These are phyloP conservation scores for Buphagus erythrorhynchus DNA, from an alignment of 2,797 vertebrate species.

Conservation along the genomic window DNA sequence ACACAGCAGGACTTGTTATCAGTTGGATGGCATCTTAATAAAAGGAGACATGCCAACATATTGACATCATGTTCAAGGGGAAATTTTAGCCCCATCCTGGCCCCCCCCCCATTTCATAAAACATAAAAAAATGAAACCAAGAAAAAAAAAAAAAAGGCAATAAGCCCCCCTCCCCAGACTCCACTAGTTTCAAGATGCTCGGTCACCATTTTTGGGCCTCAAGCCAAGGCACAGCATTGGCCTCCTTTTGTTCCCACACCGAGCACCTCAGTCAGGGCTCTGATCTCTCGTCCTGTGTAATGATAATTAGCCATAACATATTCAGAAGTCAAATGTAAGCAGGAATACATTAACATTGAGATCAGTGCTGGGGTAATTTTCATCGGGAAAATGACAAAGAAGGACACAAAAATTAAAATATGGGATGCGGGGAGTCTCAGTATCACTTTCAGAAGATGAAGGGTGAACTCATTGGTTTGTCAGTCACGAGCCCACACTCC, in stretches of 20 bases:
- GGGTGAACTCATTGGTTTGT: slow-evolving; percentile 46
- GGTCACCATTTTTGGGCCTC: slow-evolving; percentile 78
- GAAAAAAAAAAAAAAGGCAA: neutral
- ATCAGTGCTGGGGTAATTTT: slow-evolving; percentile 74
- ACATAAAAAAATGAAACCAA: slow-evolving; percentile 31
- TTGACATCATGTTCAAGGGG: slow-evolving; percentile 99
- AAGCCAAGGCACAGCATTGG: slow-evolving; percentile 85
- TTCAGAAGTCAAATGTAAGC: slow-evolving; percentile 96
- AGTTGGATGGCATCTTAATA: slow-evolving; percentile 99
- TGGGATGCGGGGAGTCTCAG: neutral
- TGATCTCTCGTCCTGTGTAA: slow-evolving; percentile 87
- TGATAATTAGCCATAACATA: slow-evolving; percentile 95
- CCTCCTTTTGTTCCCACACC: slow-evolving; percentile 87
- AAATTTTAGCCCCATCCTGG: slow-evolving; percentile 83
- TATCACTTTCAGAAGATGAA: slow-evolving; percentile 46
- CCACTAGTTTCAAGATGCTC: slow-evolving; percentile 69
- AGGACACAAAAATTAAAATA: slow-evolving; percentile 69
- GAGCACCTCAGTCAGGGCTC: slow-evolving; percentile 81
- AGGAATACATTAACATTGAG: slow-evolving; percentile 97
- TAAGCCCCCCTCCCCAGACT: neutral
- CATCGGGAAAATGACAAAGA: slow-evolving; percentile 79
- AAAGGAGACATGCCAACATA: slow-evolving; percentile 98
- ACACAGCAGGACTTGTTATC: slow-evolving; percentile 99
- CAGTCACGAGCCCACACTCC: slow-evolving; percentile 34
- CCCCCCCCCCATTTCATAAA: slow-evolving; percentile 57